Conservation (phyloP, 2,113 vertebrate genomes). For the Pseudois nayaur region DNA sequence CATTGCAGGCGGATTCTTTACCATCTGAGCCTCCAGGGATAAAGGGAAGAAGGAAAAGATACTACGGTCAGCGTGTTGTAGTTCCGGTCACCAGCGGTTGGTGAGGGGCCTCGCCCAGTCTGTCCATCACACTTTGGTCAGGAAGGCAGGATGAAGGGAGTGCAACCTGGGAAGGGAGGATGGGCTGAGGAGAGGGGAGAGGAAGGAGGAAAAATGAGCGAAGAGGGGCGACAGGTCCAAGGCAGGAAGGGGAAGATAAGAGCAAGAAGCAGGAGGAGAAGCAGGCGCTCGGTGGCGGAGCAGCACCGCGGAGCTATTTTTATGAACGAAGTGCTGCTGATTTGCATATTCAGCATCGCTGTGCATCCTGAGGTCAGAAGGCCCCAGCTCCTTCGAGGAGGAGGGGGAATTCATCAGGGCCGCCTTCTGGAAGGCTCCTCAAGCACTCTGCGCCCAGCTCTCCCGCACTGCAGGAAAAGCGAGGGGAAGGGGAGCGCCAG, state of each 20-base stretch:
- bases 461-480: neutral
- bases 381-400: constrained; percentile 1
- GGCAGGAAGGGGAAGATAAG: neutral
- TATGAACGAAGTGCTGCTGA: neutral
- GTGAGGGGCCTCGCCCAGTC: neutral
- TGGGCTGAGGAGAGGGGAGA: neutral
- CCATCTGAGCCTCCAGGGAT: neutral
- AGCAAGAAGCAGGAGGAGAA: neutral
- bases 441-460: neutral
- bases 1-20: neutral
- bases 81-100: neutral
- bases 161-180: neutral
- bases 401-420: constrained; percentile 20
- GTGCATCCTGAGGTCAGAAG: constrained; percentile 56
- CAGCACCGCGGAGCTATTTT: constrained; percentile 27
- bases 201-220: neutral
- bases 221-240: neutral
- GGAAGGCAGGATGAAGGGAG: neutral
- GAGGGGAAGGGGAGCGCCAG: fast-evolving
- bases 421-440: constrained; percentile 33
- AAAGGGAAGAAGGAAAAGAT: neutral
- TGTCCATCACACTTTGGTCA: neutral
- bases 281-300: neutral
- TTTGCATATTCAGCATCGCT: constrained; percentile 25
- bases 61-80: neutral